Base-by-base conservation (phyloP, 92 coral and sea anemone species). In the Epizoanthus rinbou region DNA sequence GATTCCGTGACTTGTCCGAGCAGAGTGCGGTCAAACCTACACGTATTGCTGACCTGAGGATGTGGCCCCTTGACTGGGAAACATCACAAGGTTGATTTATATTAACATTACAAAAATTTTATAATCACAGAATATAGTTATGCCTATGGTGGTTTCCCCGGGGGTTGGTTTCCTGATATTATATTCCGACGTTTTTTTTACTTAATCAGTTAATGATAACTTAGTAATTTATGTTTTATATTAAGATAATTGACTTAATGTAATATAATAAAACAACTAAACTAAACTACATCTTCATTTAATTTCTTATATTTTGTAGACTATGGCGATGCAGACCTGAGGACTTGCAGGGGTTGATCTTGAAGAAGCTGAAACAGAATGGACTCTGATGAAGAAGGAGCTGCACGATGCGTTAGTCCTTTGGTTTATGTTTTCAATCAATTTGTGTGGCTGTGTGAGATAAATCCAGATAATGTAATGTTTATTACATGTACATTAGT, bases 311-410 rank as follows among this genome's bases (percentile, higher is more conserved):
- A 28, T 17, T 13, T 70, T 35, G 74, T 69, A 70, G 86, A 7
- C 8, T 82, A 56, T 73, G 86, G 86, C 59, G 7, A 35, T 22
- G 75, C 64, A 65, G 83, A 84, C 22, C 87, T 84, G 63, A 21
- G 64, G 33, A 54, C 64, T 64, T 75, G 69, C 82, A 21, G 74
- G 57, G 25, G 58, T 84, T 52, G 82, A 24, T 54, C 45, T 64
- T 3, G 87, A 74, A 65, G 68, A 64, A 45, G 68, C 60, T n/a
- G 68, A 84, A 73, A 84, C 39, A 19, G 83, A 75, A 39, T 75
- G 87, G 87, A 35, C 58, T 80, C 78, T 85, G 58, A 76, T 85
- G 19, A 75, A 75, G 14, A 60, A 69, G 58, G 75, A 75, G 57
- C 57, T 74, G 58, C 79, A 66, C 72, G 72, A 66, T 24, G 31